These are phyloP conservation scores for Neosalanx taihuensis DNA, from an alignment of 2,797 vertebrate genomes.

Conservation along the genomic window DNA sequence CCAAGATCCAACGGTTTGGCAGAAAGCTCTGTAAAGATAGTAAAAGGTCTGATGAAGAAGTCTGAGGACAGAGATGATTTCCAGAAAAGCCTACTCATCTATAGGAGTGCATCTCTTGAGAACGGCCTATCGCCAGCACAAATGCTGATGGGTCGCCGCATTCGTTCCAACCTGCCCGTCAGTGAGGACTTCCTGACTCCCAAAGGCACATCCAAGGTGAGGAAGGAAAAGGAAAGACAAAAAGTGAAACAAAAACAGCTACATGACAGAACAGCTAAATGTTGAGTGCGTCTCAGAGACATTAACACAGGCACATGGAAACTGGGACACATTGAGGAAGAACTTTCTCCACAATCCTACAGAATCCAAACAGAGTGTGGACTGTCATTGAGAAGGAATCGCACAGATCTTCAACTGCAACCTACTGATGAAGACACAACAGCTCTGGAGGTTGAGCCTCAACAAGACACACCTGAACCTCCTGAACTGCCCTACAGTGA, in stretches of 20 bases:
- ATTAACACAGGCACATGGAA: background rate
- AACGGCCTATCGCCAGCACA: constrained; percentile 22
- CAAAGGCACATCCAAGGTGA: constrained; percentile 12
- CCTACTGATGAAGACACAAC: background rate
- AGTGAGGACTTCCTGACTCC: constrained; percentile 14
- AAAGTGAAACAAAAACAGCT: background rate
- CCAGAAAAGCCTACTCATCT: constrained; percentile 6
- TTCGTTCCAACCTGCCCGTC: background rate
- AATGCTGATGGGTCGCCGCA: constrained; percentile 19
- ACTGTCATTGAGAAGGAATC: background rate
- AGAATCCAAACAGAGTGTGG: background rate
- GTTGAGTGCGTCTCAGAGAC: background rate
- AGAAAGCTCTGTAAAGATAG: constrained; percentile 25
- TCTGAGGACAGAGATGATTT: constrained; percentile 13
- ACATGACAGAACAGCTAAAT: background rate
- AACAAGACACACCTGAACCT: background rate
- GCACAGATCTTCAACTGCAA: background rate
- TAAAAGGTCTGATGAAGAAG: constrained; percentile 34
- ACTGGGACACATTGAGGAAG: background rate
- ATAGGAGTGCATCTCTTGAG: constrained; percentile 6
- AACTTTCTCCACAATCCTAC: constrained; percentile 1
- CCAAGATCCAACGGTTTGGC: constrained; percentile 30
- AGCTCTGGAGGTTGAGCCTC: background rate
- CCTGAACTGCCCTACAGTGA: background rate
- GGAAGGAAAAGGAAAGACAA: background rate